Evolutionary conservation across 2,113 vertebrate genomes (phyloP).

Genomic region (Saguinus midas): DNA sequence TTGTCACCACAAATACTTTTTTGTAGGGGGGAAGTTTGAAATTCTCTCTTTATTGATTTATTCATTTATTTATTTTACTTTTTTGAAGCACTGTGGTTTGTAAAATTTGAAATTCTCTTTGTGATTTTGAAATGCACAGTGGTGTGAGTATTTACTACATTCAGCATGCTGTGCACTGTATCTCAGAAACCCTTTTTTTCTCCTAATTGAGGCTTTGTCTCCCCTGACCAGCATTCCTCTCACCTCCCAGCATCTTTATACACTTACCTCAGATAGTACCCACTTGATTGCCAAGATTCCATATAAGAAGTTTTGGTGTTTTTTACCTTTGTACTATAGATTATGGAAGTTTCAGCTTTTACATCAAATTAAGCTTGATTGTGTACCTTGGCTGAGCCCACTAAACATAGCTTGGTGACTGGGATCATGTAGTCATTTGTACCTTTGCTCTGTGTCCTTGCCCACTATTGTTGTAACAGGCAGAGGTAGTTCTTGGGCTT

Average conservation of each 20-base stretch:
- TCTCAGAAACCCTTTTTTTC: background rate
- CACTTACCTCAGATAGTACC: background rate
- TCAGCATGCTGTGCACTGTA: background rate
- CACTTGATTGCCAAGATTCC: background rate
- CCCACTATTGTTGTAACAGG: background rate
- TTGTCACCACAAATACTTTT: background rate
- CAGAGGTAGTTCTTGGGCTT: background rate
- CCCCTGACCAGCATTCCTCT: background rate
- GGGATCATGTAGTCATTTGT: background rate
- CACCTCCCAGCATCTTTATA: background rate
- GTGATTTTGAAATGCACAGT: background rate
- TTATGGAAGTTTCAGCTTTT: background rate
- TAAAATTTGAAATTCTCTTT: background rate
- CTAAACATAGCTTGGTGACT: background rate
- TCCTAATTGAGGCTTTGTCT: background rate
- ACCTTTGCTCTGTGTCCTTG: rapidly evolving
- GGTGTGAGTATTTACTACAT: background rate
- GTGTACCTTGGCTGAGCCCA: background rate
- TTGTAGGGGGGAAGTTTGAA: background rate
- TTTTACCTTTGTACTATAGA: background rate
- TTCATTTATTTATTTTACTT: too few relatives aligned
- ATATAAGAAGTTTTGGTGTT: background rate
- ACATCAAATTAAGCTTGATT: background rate
- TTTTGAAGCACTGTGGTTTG: too few relatives aligned
- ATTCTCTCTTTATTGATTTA: background rate